Conservation (phyloP, 2,113 vertebrate species). For the Ploceus nigricollis region DNA sequence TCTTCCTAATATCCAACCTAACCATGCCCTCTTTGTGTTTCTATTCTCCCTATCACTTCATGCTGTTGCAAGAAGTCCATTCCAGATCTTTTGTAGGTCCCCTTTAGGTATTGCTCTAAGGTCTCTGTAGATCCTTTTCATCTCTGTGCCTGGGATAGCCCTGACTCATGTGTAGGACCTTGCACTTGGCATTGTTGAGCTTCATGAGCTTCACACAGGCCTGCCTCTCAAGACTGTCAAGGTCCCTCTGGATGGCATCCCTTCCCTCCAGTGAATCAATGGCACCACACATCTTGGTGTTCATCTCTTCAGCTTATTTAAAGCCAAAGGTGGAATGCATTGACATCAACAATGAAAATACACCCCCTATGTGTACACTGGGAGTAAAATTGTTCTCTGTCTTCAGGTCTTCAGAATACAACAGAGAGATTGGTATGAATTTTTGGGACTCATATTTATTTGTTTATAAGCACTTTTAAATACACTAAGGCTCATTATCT, state of each 20-base stretch:
- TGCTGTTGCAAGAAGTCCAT: neutral
- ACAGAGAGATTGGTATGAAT: neutral
- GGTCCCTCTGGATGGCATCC: neutral
- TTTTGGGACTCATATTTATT: neutral
- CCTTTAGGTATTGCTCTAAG: neutral
- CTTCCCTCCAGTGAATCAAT: neutral
- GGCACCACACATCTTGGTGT: neutral
- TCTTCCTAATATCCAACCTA: neutral
- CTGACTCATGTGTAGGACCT: rapidly evolving
- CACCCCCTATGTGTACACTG: neutral
- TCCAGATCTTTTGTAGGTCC: neutral
- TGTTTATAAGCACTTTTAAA: neutral
- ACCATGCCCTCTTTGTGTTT: neutral
- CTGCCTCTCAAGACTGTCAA: no score
- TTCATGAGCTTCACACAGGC: neutral
- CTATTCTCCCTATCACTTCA: neutral
- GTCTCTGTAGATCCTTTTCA: neutral
- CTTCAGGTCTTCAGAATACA: neutral
- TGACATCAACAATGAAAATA: neutral
- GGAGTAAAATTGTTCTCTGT: neutral
- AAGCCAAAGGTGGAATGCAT: neutral
- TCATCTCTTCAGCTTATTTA: neutral
- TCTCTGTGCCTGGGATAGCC: neutral
- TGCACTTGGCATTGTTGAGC: neutral
- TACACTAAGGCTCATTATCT: neutral